phyloP scores from a whole-genome alignment of 2,797 vertebrate genomes.

The Echiichthys vipera region DNA sequence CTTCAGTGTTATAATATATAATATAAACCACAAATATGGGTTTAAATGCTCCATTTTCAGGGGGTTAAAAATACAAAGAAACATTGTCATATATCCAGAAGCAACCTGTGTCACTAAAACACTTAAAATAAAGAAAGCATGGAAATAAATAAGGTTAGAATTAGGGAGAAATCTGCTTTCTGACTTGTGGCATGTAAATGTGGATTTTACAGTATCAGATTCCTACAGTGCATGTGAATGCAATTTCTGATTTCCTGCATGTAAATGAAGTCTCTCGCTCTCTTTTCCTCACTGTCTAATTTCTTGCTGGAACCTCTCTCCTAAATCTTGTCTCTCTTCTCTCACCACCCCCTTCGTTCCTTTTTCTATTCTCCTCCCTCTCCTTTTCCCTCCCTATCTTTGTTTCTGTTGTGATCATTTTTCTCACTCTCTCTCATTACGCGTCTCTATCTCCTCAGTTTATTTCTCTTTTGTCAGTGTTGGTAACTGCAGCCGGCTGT shows the following conservation, averaged over 20 bases:
- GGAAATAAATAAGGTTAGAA: background rate
- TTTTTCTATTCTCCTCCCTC: background rate
- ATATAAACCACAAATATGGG: too few species aligned
- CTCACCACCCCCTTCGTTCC: background rate
- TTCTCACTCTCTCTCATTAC: slow-evolving; percentile 28
- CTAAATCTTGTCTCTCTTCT: background rate
- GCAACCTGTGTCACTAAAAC: background rate
- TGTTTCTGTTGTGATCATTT: slow-evolving; percentile 34
- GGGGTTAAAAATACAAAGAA: too few species aligned
- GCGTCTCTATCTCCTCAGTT: slow-evolving; percentile 48
- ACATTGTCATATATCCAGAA: too few species aligned
- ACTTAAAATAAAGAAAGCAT: background rate
- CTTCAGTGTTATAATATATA: background rate
- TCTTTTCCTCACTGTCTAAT: background rate
- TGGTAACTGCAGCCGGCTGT: slow-evolving; percentile 62
- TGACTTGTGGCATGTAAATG: background rate
- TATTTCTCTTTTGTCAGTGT: slow-evolving; percentile 72
- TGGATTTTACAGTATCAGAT: background rate
- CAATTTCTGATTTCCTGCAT: background rate
- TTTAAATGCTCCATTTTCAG: background rate
- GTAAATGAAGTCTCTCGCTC: background rate
- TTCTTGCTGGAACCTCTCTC: background rate
- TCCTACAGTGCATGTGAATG: background rate
- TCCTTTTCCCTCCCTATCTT: slow-evolving; percentile 1
- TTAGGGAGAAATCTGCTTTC: background rate